Evolutionary conservation across 2,113 vertebrate species (phyloP), one percentile per base, ranked within the genome.

Genomic region (Pyxicephalus adspersus): DNA sequence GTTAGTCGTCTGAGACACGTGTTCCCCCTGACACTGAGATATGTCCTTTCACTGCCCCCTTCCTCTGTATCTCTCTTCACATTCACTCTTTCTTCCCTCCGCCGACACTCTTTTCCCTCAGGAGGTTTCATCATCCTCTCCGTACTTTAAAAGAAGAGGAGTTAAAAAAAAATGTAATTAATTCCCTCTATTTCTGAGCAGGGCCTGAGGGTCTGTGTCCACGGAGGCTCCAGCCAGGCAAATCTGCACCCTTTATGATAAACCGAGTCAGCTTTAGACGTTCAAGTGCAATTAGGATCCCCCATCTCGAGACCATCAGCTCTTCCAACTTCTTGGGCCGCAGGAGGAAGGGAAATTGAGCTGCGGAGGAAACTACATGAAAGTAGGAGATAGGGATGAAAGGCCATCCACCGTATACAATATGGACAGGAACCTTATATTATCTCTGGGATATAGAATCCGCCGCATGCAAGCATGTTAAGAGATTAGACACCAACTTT

Each of bases 171-270:
- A 98, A 98, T 94, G 95, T 95, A 97, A 98, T 98, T 98, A 97
- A 97, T 97, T 98, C 95, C 95, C 94, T 95, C 92, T 94, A 92
- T 94, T 96, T 95, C 95, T 96, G 95, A 98, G 96, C 94, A 88
- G 89, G 91, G 90, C 96, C 96, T 87, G 85, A 89, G 94, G 94
- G 97, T 93, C 90, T 92, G 85, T 92, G 91, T 93, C 93, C 84
- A 76, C 83, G 89, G 89, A 95, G 91, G 90, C 94, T 92, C 94
- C 87, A 91, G 96, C 95, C 87, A 92, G 90, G 94, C 94, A 95
- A 96, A 96, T 96, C 96, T 99, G 96, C 95, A 94, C 95, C 95
- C 95, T 99, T 96, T 98, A 94, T 96, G 96, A 99, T 98, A 99
- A 99, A 97, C 89, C 87, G 90, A 89, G 67, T 89, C 83, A 84